Percentiles rank a stretch among this genome's conserved stretches.
Conservation (phyloP, 2,113 vertebrate species). For the Anoplopoma fimbria region DNA sequence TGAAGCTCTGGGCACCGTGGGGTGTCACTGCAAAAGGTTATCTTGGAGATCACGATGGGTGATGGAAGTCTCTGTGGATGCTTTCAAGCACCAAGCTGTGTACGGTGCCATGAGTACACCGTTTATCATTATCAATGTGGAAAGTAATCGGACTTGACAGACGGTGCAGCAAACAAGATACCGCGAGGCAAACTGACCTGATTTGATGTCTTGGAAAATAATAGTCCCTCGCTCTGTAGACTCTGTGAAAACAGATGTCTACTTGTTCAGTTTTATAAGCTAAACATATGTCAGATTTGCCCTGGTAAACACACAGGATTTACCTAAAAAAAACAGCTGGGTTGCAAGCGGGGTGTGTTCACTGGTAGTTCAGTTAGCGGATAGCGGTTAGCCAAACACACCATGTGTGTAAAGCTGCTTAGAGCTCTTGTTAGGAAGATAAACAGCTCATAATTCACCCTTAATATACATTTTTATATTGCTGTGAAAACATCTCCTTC, state of each 20-base stretch:
- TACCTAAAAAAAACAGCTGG: too few relatives aligned
- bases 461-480: background rate
- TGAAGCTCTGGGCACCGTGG: slow-evolving; percentile 24
- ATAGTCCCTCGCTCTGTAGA: background rate
- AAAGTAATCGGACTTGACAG: background rate
- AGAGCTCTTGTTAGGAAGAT: background rate
- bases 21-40: slow-evolving; percentile 53
- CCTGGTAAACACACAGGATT: too few relatives aligned
- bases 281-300: background rate
- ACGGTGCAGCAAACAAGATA: slow-evolving; percentile 16
- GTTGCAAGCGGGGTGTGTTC: too few relatives aligned
- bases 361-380: background rate
- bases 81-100: slow-evolving; percentile 43
- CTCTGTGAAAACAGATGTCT: background rate
- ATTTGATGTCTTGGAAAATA: background rate
- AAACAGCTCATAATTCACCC: background rate
- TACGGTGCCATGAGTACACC: slow-evolving; percentile 28
- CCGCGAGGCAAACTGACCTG: background rate
- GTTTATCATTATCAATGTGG: slow-evolving; percentile 15
- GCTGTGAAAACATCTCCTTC: too few relatives aligned
- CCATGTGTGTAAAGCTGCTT: background rate
- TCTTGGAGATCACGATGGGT: slow-evolving; percentile 35
- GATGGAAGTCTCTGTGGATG: slow-evolving; percentile 34
- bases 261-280: background rate
- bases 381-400: too few relatives aligned